phyloP scores from a whole-genome alignment of 2,113 vertebrate genomes.

The Elephantulus edwardii region DNA sequence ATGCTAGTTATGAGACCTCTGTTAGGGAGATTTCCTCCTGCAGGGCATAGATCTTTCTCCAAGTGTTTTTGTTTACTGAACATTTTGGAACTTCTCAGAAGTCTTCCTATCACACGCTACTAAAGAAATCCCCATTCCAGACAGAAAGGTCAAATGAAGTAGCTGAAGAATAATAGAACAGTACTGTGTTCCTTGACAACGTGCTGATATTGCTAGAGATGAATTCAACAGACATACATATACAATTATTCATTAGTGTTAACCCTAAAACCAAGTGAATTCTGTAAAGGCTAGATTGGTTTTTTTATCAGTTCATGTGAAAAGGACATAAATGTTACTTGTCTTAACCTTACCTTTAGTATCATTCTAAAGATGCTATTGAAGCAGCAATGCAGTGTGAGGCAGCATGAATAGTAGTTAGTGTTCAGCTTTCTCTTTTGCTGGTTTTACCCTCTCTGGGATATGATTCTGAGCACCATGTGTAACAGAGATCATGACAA shows the following conservation, averaged over 20 bases:
- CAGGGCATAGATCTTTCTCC: constrained; percentile 69
- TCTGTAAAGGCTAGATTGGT: not conserved
- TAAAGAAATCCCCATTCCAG: constrained; percentile 20
- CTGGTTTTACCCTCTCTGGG: not conserved
- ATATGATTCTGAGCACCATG: not conserved
- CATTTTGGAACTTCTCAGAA: constrained; percentile 57
- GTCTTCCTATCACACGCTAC: not conserved
- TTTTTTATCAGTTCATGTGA: not conserved
- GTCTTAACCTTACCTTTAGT: not conserved
- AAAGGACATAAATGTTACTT: not conserved
- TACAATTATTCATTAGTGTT: not conserved
- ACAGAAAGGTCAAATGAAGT: constrained; percentile 25
- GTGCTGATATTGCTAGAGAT: not conserved
- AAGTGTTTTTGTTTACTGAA: constrained; percentile 70
- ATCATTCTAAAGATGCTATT: not conserved
- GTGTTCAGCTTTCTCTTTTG: not conserved
- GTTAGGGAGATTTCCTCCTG: constrained; percentile 76
- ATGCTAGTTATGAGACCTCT: constrained; percentile 75
- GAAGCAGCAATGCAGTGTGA: not conserved
- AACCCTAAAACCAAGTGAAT: not conserved
- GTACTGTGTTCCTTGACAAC: not conserved
- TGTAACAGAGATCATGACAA: constrained; percentile 19
- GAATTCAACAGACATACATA: not conserved
- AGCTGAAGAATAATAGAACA: not conserved
- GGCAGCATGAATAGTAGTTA: not conserved